phyloP scores from a whole-genome alignment of 2,113 vertebrate species.

The Boleophthalmus pectinirostris region DNA sequence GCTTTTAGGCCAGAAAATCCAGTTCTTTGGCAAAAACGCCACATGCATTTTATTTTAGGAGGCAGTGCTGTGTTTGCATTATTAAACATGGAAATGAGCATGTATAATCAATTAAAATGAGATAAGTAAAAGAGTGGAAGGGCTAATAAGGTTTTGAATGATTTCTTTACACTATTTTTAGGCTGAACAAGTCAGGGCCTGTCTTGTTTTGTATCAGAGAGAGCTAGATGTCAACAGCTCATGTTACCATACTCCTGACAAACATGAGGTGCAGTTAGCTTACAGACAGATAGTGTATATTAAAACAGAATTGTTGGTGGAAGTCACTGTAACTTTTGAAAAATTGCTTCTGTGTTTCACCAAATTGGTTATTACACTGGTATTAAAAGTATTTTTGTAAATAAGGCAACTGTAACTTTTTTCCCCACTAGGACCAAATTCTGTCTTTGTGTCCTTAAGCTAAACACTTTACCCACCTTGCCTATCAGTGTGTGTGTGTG shows the following conservation, averaged over 20 bases:
- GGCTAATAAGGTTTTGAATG: background rate
- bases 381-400: too few species aligned
- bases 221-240: background rate
- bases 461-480: too few species aligned
- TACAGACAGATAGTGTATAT: background rate
- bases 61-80: background rate
- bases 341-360: background rate
- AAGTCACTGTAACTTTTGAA: background rate
- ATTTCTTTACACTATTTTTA: constrained; percentile 11
- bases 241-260: background rate
- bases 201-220: constrained; percentile 28
- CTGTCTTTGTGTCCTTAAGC: too few species aligned
- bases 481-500: too few species aligned
- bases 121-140: background rate
- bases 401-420: too few species aligned
- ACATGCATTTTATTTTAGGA: constrained; percentile 24
- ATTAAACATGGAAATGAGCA: background rate
- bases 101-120: background rate
- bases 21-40: constrained; percentile 50
- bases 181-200: constrained; percentile 27
- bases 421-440: too few species aligned
- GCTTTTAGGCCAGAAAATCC: constrained; percentile 53
- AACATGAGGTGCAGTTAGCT: background rate
- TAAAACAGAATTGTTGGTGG: background rate
- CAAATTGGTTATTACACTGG: too few species aligned